These are phyloP conservation scores for Acromyrmex heyeri DNA, from an alignment of 1,140 invertebrate species.

Conservation along the genomic window DNA sequence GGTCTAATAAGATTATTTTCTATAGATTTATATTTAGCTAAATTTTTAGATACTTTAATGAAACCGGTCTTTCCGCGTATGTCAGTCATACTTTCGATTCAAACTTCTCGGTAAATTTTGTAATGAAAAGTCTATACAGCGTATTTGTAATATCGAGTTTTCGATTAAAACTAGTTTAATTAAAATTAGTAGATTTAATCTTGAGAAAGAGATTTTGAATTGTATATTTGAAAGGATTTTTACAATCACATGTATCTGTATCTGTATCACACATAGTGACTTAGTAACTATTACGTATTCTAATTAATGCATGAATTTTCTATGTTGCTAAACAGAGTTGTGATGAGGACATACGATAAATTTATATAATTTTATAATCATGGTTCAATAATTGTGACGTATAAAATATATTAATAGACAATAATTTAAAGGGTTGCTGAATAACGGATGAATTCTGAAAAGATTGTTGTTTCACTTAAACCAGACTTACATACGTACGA, in stretches of 20 bases:
- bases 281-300: slow-evolving; percentile 7
- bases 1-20: too few species aligned
- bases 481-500: too few species aligned
- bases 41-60: too few species aligned
- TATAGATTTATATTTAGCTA: too few species aligned
- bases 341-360: neutral
- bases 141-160: neutral
- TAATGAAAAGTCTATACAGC: neutral
- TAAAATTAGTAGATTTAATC: neutral
- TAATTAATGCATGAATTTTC: neutral
- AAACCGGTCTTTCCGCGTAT: neutral
- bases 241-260: neutral
- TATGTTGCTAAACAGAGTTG: neutral
- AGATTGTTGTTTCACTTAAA: too few species aligned
- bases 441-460: too few species aligned
- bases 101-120: neutral
- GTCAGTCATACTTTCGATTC: slow-evolving; percentile 7
- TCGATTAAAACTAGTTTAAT: neutral
- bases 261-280: neutral
- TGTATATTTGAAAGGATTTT: neutral
- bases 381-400: too few species aligned
- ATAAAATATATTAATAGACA: neutral
- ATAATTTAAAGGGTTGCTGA: neutral
- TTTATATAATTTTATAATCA: slow-evolving; percentile 10
- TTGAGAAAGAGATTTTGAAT: neutral